Base-by-base conservation (phyloP, 2,113 vertebrate species). In the Pterocles burchelli region DNA sequence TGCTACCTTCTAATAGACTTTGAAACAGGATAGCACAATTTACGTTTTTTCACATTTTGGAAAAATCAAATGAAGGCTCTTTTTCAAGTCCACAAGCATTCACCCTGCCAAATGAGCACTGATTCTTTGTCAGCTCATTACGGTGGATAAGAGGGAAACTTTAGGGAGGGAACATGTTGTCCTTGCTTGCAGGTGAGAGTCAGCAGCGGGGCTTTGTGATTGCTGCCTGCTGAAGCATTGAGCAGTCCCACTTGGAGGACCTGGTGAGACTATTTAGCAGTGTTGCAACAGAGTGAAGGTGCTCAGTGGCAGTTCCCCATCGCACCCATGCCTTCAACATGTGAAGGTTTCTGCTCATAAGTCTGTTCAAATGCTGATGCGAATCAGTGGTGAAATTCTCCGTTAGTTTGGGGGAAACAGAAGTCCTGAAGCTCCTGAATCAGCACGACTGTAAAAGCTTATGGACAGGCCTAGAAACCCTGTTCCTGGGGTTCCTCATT, bases 1-100 rank as follows among this genome's bases (percentile, higher is more conserved):
- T 73, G 54, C 45, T 97, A 34, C 75, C 89, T 97, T 96, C 93
- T 97, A 96, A 97, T 55, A 95, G 91, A 80, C 85, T 97, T 94
- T 87, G 93, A 96, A 95, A 55, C 29, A 88, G 63, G 63, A 88
- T 55, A 74, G 49, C 13, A 62, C 45, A 59, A 95, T 96, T 93
- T 84, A 81, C 24, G 43, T 81, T 73, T 63, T 72, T 52, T 48
- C 4, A 1, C 49, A 59, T 85, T 74, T 95, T 81, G 66, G 28
- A 86, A 93, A 92, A 89, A 92, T 76, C 31, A 85, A 78, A 77
- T 33, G 43, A 96, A 95, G 38, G 62, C 74, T 76, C n/a, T 78
- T 57, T 74, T 93, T n/a, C 33, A 52, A 71, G 55, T 49, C 41
- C 59, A 38, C n/a, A 17, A 45, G 55, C 29, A n/a, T 57, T 43